Base-by-base conservation (phyloP, 2,113 vertebrate genomes). In the Gulo gulo region DNA sequence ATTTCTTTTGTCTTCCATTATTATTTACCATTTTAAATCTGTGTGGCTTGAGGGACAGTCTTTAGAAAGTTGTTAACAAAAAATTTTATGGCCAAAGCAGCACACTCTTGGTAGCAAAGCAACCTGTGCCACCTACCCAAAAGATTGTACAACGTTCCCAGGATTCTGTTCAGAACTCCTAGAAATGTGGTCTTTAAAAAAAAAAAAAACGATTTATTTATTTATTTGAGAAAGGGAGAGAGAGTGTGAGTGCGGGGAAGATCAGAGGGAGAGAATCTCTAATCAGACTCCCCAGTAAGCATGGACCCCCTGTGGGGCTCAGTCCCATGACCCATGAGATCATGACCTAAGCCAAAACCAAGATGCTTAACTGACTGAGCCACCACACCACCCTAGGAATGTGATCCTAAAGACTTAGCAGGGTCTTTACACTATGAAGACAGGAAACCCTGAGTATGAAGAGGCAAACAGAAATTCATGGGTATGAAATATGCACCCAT, bases 1-100 rank as follows among this genome's bases (percentile, higher is more conserved):
- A 92, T 89, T 92, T 97, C 31, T 87, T 24, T 95, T 86, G 24
- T 86, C 57, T 16, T 89, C 31, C 82, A n/a, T 69, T 92, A 52
- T 61, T 91, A 52, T 65, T 96, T 42, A 71, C 14, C 18, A 76
- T 82, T 88, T 91, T 81, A 86, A 81, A 74, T 34, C 15, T 88
- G 7, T 86, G 39, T 92, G 50, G 4, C 20, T 86, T 95, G 39
- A 96, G 23, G n/a, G 50, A 88, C 14, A 74, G 18, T 76, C 20
- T 86, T 57, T 69, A 61, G 23, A 95, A 86, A 95, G 23, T 0
- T 69, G 34, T 82, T 95, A 39, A 84, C 45, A 65, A 52, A 36
- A 76, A 29, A 16, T 47, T 86, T 86, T 87, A 36, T 83, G 18
- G 67, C 10, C 4, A 55, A 82, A 87, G 52, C 12, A 63, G 8